These are phyloP conservation scores for Drosophila ezoana DNA, from an alignment of 2,888 invertebrate genomes.

Conservation along the genomic window DNA sequence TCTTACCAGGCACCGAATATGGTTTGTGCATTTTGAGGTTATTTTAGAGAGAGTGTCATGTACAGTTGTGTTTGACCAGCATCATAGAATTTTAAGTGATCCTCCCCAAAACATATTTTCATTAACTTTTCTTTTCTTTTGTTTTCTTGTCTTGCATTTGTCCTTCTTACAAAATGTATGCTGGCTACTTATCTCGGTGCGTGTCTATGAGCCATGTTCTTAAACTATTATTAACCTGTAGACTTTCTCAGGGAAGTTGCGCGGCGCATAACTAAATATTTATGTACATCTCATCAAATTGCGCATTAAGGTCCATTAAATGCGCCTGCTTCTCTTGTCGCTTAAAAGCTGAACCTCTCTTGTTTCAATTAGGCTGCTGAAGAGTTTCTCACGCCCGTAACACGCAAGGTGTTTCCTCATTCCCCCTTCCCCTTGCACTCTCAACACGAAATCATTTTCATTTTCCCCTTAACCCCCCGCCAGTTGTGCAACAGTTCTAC, in stretches of 20 bases:
- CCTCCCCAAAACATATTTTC: constrained; percentile 30
- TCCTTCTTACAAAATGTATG: constrained; percentile 26
- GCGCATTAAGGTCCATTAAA: constrained; percentile 63
- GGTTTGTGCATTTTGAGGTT: constrained; percentile 79
- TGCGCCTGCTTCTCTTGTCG: constrained; percentile 31
- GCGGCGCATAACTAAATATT: constrained; percentile 46
- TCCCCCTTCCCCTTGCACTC: background rate
- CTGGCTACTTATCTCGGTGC: constrained; percentile 44
- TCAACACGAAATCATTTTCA: constrained; percentile 42
- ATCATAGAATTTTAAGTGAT: constrained; percentile 8
- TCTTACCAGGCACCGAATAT: constrained; percentile 84
- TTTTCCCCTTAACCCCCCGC: constrained; percentile 24
- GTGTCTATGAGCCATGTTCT: constrained; percentile 60
- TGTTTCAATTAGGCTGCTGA: constrained; percentile 69
- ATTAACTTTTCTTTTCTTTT: constrained; percentile 31
- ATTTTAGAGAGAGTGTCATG: constrained; percentile 14
- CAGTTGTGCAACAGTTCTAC: constrained; percentile 90
- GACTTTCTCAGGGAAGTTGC: constrained; percentile 66
- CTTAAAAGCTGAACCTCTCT: constrained; percentile 30
- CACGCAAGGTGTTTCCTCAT: constrained; percentile 53
- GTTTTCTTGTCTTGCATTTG: constrained; percentile 24
- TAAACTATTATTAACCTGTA: constrained; percentile 65
- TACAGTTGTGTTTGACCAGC: constrained; percentile 24
- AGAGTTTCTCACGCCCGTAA: constrained; percentile 61
- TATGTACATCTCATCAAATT: constrained; percentile 49